Conservation (phyloP, 1,140 invertebrate species). For the Drosophila trapezifrons region DNA sequence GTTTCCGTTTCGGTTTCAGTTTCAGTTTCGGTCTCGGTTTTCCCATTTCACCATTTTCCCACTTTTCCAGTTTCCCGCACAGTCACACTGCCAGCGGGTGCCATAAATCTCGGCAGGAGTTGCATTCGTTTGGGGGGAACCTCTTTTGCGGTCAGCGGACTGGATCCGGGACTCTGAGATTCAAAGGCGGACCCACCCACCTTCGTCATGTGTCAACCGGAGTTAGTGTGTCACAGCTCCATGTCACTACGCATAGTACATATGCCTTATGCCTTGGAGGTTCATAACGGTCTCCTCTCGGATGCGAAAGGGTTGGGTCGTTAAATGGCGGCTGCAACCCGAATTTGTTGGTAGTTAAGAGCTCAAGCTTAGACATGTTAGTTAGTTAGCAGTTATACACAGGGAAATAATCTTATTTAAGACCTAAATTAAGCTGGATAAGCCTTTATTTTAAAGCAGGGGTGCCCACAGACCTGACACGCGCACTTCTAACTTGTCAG, state of each 20-base stretch:
- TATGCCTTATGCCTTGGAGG: not conserved
- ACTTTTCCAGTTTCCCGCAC: slow-evolving; percentile 3
- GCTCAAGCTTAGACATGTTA: slow-evolving; percentile 19
- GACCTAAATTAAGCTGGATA: no score
- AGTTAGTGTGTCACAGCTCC: slow-evolving; percentile 30
- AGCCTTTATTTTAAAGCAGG: no score
- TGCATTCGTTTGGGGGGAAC: slow-evolving; percentile 17
- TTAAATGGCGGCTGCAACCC: slow-evolving; percentile 6
- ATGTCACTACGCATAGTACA: slow-evolving; percentile 18
- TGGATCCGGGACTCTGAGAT: slow-evolving; percentile 32
- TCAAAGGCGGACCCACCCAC: slow-evolving; percentile 26
- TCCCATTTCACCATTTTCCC: slow-evolving; percentile 6
- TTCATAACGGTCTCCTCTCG: not conserved
- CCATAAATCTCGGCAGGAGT: slow-evolving; percentile 61
- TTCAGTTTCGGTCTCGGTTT: slow-evolving; percentile 17
- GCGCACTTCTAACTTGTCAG: no score
- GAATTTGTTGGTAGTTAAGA: slow-evolving; percentile 23
- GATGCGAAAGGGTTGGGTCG: slow-evolving; percentile 20
- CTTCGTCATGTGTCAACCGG: slow-evolving; percentile 53
- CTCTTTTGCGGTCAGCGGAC: slow-evolving; percentile 58
- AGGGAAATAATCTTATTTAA: not conserved
- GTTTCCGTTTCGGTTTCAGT: slow-evolving; percentile 13
- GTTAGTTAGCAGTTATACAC: slow-evolving; percentile 1
- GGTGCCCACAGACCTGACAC: no score
- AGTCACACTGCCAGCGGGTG: slow-evolving; percentile 8